Conservation (phyloP, 2,113 vertebrate species). For the Mus pahari region DNA sequence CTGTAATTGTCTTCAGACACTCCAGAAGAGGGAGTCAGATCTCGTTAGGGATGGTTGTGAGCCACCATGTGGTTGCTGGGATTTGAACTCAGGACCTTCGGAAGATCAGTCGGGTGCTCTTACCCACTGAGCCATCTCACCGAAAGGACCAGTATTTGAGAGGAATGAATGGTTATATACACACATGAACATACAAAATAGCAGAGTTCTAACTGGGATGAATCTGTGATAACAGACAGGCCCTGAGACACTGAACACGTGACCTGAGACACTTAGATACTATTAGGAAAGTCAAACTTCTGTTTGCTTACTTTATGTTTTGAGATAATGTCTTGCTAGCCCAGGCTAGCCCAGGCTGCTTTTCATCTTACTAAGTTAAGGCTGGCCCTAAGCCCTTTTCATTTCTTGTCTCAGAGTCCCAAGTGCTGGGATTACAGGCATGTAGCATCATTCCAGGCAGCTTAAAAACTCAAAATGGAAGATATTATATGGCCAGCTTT, state of each 20-base stretch:
- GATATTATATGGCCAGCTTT: neutral
- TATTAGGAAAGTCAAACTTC: neutral
- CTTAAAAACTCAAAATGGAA: neutral
- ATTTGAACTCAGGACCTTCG: too few species aligned
- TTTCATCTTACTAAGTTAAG: neutral
- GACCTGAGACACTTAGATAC: constrained; percentile 34
- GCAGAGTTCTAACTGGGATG: neutral
- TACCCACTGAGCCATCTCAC: too few species aligned
- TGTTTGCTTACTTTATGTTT: neutral
- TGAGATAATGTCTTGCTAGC: neutral
- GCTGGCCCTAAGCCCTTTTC: neutral
- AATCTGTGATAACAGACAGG: neutral
- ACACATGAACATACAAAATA: constrained; percentile 31
- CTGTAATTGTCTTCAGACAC: too few species aligned
- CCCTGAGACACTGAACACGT: neutral
- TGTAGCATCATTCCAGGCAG: neutral
- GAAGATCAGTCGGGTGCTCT: too few species aligned
- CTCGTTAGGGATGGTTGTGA: too few species aligned
- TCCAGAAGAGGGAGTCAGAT: too few species aligned
- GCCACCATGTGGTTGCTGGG: too few species aligned
- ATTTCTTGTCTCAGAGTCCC: neutral
- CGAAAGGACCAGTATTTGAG: neutral
- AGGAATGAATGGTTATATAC: constrained; percentile 36
- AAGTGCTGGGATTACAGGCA: neutral
- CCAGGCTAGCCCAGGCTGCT: neutral